These are phyloP conservation scores for Cyaniris semiargus DNA, from an alignment of 2,888 invertebrate species.

Conservation along the genomic window DNA sequence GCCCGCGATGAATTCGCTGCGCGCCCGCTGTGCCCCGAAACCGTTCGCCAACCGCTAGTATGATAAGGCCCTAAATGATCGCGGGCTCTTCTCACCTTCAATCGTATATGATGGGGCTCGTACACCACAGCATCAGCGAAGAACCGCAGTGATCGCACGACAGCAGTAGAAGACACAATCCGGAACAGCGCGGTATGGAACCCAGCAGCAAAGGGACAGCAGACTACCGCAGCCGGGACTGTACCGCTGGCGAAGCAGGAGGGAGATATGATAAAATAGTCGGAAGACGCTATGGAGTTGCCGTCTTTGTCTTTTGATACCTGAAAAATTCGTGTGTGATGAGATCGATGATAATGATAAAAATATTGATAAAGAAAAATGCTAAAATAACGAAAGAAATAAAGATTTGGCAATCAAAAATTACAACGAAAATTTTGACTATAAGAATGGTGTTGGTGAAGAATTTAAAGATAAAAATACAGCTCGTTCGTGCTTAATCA, in stretches of 20 bases:
- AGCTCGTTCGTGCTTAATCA: no score
- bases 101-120: slow-evolving; percentile 51
- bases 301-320: slow-evolving; percentile 28
- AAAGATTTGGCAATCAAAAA: no score
- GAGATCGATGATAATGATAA: background rate
- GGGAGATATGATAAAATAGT: slow-evolving; percentile 53
- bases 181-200: slow-evolving; percentile 51
- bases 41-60: background rate
- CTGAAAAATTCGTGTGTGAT: background rate
- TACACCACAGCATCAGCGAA: slow-evolving; percentile 61
- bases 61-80: background rate
- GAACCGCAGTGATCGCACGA: slow-evolving; percentile 51
- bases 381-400: background rate
- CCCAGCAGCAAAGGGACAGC: slow-evolving; percentile 50
- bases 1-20: background rate
- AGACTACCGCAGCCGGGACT: slow-evolving; percentile 50
- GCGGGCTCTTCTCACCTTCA: slow-evolving; percentile 48
- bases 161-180: slow-evolving; percentile 55
- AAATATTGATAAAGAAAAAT: no score
- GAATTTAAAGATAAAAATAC: no score
- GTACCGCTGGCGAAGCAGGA: slow-evolving; percentile 52
- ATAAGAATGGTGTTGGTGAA: no score
- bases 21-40: background rate
- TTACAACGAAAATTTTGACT: no score
- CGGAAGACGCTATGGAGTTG: slow-evolving; percentile 45